Percentiles rank a stretch among this genome's conserved stretches.
Evolutionary conservation across 1,140 invertebrate species (phyloP).

Genomic region (Macrostomum lignano): DNA sequence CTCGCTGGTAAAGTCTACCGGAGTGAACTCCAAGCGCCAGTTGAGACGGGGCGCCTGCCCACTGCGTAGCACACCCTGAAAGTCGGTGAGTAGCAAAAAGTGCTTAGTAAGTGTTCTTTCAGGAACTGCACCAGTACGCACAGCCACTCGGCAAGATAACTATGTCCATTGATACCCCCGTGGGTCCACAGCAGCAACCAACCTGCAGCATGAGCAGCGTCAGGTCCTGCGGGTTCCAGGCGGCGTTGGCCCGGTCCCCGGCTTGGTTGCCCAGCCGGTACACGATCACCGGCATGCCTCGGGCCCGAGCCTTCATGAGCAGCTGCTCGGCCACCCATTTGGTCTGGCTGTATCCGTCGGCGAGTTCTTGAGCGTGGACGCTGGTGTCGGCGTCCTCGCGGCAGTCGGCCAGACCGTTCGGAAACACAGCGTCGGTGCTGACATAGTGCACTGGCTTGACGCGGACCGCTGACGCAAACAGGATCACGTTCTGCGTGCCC

Average conservation of each 20-base stretch:
- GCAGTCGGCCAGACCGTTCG: conserved; percentile 17
- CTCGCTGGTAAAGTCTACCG: conserved; percentile 30
- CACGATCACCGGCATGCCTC: conserved; percentile 29
- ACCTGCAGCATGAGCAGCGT: conserved; percentile 29
- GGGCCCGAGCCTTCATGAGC: conserved; percentile 17
- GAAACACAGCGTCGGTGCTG: conserved; percentile 31
- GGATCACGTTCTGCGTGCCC: conserved; percentile 29
- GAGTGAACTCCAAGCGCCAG: conserved; percentile 32
- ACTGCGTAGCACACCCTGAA: too few species aligned
- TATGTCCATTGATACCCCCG: too few species aligned
- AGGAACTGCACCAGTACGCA: too few species aligned
- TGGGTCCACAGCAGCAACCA: conserved; percentile 19
- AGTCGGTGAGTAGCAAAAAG: too few species aligned
- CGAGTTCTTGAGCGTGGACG: conserved; percentile 14
- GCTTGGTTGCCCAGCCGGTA: conserved; percentile 29
- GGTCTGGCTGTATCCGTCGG: conserved; percentile 29
- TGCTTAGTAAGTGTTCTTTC: too few species aligned
- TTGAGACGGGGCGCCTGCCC: conserved; percentile 25
- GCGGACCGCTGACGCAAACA: conserved; percentile 30
- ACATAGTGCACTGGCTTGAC: conserved; percentile 31
- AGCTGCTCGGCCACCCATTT: conserved; percentile 33
- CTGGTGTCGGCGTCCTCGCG: conserved; percentile 22
- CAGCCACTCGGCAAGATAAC: too few species aligned
- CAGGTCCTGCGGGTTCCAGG: conserved; percentile 31
- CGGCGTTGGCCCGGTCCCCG: conserved; percentile 13